phyloP scores from a whole-genome alignment of 2,113 vertebrate genomes.

The Talpa occidentalis region DNA sequence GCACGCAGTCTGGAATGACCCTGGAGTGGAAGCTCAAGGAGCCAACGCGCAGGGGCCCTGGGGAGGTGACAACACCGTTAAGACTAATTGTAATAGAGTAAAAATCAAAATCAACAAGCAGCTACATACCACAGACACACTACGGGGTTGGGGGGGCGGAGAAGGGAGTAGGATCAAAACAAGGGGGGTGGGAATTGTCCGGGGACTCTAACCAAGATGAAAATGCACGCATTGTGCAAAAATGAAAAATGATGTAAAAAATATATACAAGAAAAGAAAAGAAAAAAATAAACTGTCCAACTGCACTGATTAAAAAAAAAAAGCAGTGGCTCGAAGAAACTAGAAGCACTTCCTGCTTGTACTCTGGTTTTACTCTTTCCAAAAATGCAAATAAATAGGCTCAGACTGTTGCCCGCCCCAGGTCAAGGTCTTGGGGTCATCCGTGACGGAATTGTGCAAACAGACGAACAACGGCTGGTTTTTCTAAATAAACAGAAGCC shows the following conservation, averaged over 20 bases:
- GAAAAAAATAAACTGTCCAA: too few species aligned
- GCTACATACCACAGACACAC: too few species aligned
- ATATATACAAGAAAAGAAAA: too few species aligned
- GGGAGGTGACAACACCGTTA: not conserved
- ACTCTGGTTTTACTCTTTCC: not conserved
- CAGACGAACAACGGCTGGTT: not conserved
- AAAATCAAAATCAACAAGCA: too few species aligned
- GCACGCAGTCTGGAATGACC: not conserved
- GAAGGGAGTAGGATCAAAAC: too few species aligned
- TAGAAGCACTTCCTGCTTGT: not conserved
- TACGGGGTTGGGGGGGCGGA: too few species aligned
- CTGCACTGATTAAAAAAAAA: too few species aligned
- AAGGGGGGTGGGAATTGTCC: too few species aligned
- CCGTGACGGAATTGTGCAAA: not conserved
- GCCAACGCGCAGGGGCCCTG: not conserved
- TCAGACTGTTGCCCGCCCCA: not conserved
- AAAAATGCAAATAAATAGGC: not conserved
- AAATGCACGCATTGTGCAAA: too few species aligned
- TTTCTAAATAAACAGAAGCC: slow-evolving; percentile 10
- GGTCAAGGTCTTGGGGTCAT: not conserved
- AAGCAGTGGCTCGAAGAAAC: not conserved
- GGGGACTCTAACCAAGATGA: too few species aligned
- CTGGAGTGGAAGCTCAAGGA: not conserved
- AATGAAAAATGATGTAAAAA: too few species aligned
- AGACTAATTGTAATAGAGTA: too few species aligned